Base-by-base conservation (phyloP, 1,140 invertebrate species). In the Palaemon carinicauda region DNA sequence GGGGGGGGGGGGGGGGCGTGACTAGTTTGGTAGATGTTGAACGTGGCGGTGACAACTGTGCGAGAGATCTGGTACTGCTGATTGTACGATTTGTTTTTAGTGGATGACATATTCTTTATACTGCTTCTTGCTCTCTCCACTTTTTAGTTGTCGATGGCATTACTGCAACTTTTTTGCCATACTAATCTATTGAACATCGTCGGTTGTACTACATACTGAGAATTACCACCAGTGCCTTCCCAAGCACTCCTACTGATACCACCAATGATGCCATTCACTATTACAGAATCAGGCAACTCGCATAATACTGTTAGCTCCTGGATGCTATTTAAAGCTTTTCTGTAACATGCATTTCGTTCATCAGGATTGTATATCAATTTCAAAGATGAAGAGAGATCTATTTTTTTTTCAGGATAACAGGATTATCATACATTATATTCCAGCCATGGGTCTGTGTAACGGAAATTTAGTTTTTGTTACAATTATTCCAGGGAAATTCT, bases 71-170 rank as follows among this genome's bases (percentile, higher is more conserved):
- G n/a, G n/a, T 7, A 21, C 7, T 69, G 60, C n/a, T 69, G 9
- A 27, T 21, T 69, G 29, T 69, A 9, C 60, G 60, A 21, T 27
- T 9, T 69, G 60, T 69, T 21, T 69, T 69, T 12, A 69, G n/a
- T 21, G 60, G 60, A 27, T 69, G 9, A 69, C 9, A 12, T 19
- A 69, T 27, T 69, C 53, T 54, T 54, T 27, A 69, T 69, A 27
- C 60, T 69, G n/a, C 9, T 69, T 69, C 60, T 69, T 69, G 60
- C 60, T 69, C 9, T 69, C 60, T 69, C 10, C 10, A 69, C 9
- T 69, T 69, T 69, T 69, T 69, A 27, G n/a, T 69, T 69, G 60
- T 69, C 60, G 29, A n/a, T 69, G n/a, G 60, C 60, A 69, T 69
- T 69, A 19, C 60, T 69, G 60, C 60, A 69, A 27, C 9, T 12